Conservation (phyloP, 2,113 vertebrate genomes). For the Tympanuchus pallidicinctus region DNA sequence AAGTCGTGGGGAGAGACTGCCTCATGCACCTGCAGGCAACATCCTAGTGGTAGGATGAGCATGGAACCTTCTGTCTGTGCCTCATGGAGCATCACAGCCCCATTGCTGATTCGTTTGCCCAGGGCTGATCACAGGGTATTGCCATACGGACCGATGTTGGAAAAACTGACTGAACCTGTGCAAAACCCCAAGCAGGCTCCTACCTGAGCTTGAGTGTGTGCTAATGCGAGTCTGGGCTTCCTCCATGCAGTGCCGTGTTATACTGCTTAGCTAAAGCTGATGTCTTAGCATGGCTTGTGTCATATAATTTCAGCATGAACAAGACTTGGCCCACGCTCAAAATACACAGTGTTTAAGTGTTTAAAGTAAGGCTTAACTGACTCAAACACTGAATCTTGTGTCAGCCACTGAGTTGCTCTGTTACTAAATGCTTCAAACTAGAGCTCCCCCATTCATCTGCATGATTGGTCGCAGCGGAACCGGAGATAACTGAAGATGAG, state of each 20-base stretch:
- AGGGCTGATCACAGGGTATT: background rate
- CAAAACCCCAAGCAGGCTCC: background rate
- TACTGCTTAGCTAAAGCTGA: background rate
- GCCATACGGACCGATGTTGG: background rate
- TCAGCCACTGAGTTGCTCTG: background rate
- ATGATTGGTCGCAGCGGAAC: background rate
- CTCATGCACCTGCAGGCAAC: fast-evolving
- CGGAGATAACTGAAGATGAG: background rate
- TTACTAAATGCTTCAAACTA: background rate
- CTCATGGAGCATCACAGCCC: fast-evolving
- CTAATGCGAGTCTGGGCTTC: background rate
- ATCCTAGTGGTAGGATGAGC: background rate
- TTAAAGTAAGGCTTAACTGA: conserved; percentile 52
- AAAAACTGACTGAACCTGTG: too few relatives aligned
- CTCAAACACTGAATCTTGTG: background rate
- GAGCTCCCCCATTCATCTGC: background rate
- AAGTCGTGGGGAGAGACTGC: background rate
- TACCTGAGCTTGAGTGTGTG: background rate
- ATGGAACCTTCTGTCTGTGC: fast-evolving
- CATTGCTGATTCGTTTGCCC: fast-evolving
- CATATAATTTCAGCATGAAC: background rate
- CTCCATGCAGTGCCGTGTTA: fast-evolving
- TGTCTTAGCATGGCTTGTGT: background rate
- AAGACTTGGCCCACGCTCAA: conserved; percentile 43
- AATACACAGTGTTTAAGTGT: conserved; percentile 33